Evolutionary conservation across 92 coral and sea anemone genomes (phyloP).

Genomic region (Zoanthus gigantus): DNA sequence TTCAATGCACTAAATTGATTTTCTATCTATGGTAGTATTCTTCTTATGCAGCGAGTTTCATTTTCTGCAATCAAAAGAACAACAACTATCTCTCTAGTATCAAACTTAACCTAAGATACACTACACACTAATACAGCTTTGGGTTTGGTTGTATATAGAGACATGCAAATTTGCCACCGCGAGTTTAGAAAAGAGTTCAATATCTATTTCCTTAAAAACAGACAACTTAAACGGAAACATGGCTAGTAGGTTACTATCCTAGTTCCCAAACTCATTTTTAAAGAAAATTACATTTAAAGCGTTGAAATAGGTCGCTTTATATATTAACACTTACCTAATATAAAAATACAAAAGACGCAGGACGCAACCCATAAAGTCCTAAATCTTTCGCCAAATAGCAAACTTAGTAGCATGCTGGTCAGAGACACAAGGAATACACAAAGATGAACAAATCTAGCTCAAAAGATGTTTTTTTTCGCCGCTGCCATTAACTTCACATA

Average conservation of each 20-base stretch:
- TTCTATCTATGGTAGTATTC: background rate
- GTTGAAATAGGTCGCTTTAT: constrained; percentile 3
- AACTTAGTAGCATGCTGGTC: background rate
- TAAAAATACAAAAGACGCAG: background rate
- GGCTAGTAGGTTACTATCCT: background rate
- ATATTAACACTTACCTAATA: constrained; percentile 30
- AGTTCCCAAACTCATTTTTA: background rate
- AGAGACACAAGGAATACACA: background rate
- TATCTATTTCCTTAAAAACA: background rate
- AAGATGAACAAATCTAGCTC: constrained; percentile 16
- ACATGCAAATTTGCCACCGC: constrained; percentile 7
- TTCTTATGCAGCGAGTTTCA: background rate
- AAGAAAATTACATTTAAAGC: background rate
- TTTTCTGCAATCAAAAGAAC: background rate
- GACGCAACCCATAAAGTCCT: background rate
- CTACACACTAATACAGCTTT: background rate
- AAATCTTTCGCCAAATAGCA: constrained; percentile 9
- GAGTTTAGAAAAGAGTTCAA: background rate
- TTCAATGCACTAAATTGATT: background rate
- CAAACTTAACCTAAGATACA: background rate
- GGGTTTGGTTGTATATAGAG: background rate
- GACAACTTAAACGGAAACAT: background rate
- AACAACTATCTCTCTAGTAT: background rate
- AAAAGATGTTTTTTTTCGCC: background rate
- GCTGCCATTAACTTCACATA: constrained; percentile 6